These are phyloP conservation scores for Dysmachus trigonus DNA, from an alignment of 2,888 invertebrate species.

Conservation along the genomic window DNA sequence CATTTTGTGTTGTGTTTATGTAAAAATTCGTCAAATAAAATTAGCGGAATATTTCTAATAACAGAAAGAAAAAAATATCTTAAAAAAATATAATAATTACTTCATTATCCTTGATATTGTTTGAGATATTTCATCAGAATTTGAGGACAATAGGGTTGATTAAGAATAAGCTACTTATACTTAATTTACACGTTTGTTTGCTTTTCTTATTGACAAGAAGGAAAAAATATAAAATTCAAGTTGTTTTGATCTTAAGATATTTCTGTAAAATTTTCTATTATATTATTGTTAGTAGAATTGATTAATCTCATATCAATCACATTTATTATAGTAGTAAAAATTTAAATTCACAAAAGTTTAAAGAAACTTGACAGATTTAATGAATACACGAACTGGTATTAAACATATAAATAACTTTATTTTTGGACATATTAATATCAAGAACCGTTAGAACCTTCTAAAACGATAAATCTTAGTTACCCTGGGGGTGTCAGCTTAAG, in stretches of 20 bases:
- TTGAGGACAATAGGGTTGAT: too few relatives aligned
- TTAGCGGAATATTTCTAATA: too few relatives aligned
- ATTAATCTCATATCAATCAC: neutral
- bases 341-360: neutral
- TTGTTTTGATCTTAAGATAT: neutral
- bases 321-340: neutral
- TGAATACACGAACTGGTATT: neutral
- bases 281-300: neutral
- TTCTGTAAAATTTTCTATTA: neutral
- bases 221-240: neutral
- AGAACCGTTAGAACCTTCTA: neutral
- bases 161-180: neutral
- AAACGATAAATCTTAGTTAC: neutral
- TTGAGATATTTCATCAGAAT: too few relatives aligned
- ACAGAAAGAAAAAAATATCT: neutral
- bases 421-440: neutral
- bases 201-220: neutral
- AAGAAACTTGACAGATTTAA: neutral
- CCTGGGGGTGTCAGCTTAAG: neutral
- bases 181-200: neutral
- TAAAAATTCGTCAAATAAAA: too few relatives aligned
- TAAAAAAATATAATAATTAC: neutral
- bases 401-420: neutral
- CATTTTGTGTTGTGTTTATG: neutral
- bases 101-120: neutral